Conservation (phyloP, 1,140 invertebrate genomes). For the Trinorchestia longiramus region DNA sequence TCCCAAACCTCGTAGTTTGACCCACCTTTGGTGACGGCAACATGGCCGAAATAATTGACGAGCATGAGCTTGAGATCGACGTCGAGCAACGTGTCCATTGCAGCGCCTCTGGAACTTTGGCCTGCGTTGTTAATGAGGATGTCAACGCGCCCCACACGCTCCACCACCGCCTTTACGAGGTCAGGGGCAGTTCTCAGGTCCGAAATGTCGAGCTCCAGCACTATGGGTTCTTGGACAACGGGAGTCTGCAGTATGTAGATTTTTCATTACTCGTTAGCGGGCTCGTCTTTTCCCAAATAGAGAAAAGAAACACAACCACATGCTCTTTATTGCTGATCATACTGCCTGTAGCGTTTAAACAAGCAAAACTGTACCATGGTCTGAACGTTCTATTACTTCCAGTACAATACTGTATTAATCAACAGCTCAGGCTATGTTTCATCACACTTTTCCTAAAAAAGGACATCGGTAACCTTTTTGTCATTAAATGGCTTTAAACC, state of each 20-base stretch:
- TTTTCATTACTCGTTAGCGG: too few relatives aligned
- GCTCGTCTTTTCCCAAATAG: too few relatives aligned
- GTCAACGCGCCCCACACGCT: constrained; percentile 81
- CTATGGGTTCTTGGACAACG: constrained; percentile 77
- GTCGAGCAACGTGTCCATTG: constrained; percentile 82
- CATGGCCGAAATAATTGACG: constrained; percentile 94
- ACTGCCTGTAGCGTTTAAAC: too few relatives aligned
- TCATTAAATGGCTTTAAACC: too few relatives aligned
- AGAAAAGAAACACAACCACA: too few relatives aligned
- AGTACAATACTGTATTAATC: too few relatives aligned
- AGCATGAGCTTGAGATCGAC: constrained; percentile 91
- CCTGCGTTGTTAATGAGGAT: constrained; percentile 95
- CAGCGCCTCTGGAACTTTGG: constrained; percentile 78
- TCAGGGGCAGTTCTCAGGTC: constrained; percentile 77
- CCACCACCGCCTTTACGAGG: constrained; percentile 77
- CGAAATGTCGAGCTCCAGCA: constrained; percentile 83
- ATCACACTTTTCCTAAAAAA: too few relatives aligned
- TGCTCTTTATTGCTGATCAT: too few relatives aligned
- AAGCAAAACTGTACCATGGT: too few relatives aligned
- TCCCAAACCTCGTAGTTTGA: not conserved
- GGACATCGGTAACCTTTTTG: too few relatives aligned
- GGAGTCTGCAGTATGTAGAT: constrained; percentile 49
- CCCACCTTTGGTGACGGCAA: constrained; percentile 91
- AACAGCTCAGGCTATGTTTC: too few relatives aligned
- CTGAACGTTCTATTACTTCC: too few relatives aligned